These are phyloP conservation scores for Megamerina dolium DNA, from an alignment of 2,888 invertebrate genomes.

Conservation along the genomic window DNA sequence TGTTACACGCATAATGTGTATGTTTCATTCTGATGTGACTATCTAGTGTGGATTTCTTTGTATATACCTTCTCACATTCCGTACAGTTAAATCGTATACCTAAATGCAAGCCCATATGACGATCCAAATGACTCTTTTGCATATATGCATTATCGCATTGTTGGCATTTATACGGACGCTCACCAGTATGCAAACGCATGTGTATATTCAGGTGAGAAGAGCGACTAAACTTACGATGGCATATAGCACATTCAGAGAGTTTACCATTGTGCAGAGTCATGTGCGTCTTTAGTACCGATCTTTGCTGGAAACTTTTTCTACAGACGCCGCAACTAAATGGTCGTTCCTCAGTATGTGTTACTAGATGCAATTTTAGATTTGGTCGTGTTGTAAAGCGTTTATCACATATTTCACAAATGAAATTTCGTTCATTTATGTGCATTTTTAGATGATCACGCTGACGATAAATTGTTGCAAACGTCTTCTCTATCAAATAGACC, in stretches of 20 bases:
- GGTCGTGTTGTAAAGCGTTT: slow-evolving; percentile 22
- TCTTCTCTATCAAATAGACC: slow-evolving; percentile 20
- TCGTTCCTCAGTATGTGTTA: slow-evolving; percentile 27
- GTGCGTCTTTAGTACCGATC: slow-evolving; percentile 26
- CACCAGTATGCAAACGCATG: no score
- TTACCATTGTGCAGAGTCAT: slow-evolving; percentile 30
- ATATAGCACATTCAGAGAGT: slow-evolving; percentile 24
- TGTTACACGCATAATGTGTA: no score
- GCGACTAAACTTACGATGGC: slow-evolving; percentile 28
- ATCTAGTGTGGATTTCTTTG: slow-evolving; percentile 25
- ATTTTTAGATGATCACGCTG: slow-evolving; percentile 22
- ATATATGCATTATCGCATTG: slow-evolving; percentile 25
- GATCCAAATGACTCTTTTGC: slow-evolving; percentile 29
- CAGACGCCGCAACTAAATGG: slow-evolving; percentile 29
- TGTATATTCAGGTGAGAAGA: slow-evolving; percentile 28
- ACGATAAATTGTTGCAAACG: slow-evolving; percentile 15
- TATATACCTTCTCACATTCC: slow-evolving; percentile 23
- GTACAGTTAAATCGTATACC: slow-evolving; percentile 26
- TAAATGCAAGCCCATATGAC: slow-evolving; percentile 24
- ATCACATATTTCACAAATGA: no score
- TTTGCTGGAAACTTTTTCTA: slow-evolving; percentile 25
- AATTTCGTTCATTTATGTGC: no score
- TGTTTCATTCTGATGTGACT: slow-evolving; percentile 22
- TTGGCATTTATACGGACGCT: slow-evolving; percentile 24
- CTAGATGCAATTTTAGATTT: slow-evolving; percentile 22